phyloP scores from a whole-genome alignment of 1,140 invertebrate species.

The Andrena cerasifolii region DNA sequence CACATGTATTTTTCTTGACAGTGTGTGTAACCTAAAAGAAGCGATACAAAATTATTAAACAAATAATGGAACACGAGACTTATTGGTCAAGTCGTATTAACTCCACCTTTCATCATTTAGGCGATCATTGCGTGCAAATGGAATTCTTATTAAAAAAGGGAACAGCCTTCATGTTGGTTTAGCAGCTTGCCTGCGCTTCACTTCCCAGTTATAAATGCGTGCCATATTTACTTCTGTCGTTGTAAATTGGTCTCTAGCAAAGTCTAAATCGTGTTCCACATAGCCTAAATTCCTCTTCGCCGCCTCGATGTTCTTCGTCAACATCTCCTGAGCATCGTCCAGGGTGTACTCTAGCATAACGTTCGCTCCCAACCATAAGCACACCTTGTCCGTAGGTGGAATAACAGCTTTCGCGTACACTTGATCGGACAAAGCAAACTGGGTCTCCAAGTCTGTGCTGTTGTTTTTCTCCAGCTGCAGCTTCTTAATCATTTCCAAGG shows the following conservation, averaged over 20 bases:
- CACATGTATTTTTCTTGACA: conserved; percentile 33
- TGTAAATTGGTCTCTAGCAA: conserved; percentile 96
- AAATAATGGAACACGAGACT: conserved; percentile 1
- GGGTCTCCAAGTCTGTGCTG: conserved; percentile 89
- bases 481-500: conserved; percentile 95
- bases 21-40: conserved; percentile 30
- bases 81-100: no score
- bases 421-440: conserved; percentile 97
- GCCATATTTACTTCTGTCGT: conserved; percentile 99
- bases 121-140: conserved; percentile 31
- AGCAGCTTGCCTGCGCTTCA: conserved; percentile 91
- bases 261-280: conserved; percentile 96
- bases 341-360: conserved; percentile 99
- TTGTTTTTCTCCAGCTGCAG: conserved; percentile 91
- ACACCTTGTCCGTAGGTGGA: conserved; percentile 96
- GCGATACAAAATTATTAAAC: background rate
- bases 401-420: conserved; percentile 95
- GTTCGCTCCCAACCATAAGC: conserved; percentile 99
- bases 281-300: conserved; percentile 92
- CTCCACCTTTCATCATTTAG: no score
- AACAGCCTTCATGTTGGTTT: conserved; percentile 71
- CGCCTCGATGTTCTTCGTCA: conserved; percentile 94
- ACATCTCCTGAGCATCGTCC: conserved; percentile 93
- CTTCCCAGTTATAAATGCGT: conserved; percentile 97
- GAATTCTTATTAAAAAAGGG: conserved; percentile 20